Evolutionary conservation across 35 echinoderm and acorn worm genomes (phyloP), one percentile per base, ranked within the genome.

Genomic region (Nesometra sesokonis): DNA sequence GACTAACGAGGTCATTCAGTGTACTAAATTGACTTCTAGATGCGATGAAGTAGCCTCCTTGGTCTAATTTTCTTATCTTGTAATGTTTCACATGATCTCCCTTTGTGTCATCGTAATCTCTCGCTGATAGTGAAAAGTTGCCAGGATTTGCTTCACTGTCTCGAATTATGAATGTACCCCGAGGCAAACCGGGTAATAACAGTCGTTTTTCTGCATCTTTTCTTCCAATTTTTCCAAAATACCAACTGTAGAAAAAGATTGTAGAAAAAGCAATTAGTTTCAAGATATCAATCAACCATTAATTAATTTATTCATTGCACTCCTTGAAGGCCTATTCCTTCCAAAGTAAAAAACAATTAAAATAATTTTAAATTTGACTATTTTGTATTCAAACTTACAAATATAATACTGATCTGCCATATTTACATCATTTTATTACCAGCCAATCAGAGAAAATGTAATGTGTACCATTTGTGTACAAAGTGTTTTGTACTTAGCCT

Each of bases 61-160:
- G 86, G 89, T 93, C 94, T 76, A 97, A 79, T 34, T 93, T 97
- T 29, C 91, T 57, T 32, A 97, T 97, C 78, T 90, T 90, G 84
- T 97, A 97, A 80, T 97, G 95, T 33, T 97, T 97, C 29, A 93
- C 91, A 37, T 97, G 95, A 30, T 97, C 89, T 17, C 95, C 95
- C 78, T 91, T 93, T 33, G 43, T 43, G 15, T 83, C 78, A 85
- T 93, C 91, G 77, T 87, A 86, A 85, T 93, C 89, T 30, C 95
- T 85, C 30, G 93, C 92, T 29, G 95, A 97, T 32, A 97, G 52
- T 23, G 95, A 93, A 43, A 86, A 93, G 38, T 85, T 84, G 90
- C 95, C 92, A 85, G 93, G 93, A 5, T 88, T 94, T 36, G 95
- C 89, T 52, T 98, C 95, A 67, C 95, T 89, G 35, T 98, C 95